Evolutionary conservation across 2,113 vertebrate genomes (phyloP), one percentile per base, ranked within the genome.

Genomic region (Scomber scombrus): DNA sequence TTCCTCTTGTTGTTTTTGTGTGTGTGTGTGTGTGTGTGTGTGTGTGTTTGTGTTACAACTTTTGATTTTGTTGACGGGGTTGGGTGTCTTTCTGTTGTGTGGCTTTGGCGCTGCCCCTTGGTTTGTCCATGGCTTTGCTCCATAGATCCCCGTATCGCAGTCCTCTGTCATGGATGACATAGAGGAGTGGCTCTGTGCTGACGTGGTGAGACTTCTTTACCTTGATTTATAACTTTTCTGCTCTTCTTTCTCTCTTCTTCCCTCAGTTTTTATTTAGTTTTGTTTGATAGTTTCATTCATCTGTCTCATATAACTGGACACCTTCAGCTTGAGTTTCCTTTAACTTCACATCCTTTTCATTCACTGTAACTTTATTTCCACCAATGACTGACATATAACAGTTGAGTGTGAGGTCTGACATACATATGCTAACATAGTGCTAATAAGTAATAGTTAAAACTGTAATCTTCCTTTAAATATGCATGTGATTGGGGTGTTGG

Each of bases 131-230:
- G 93, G 96, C 96, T 93, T 95, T 96, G 94, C 94, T 95, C 94
- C 94, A 90, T 97, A 99, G 98, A 98, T 99, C 94, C 98, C 98
- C 45, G 97, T 99, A 92, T 95, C 95, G 91, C 97, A 97, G 96
- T 96, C 97, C 95, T 97, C 97, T 95, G 96, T 98, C 95, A 98
- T 99, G 97, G 97, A 99, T 96, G 97, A 99, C 96, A 97, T 99
- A 95, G 97, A 99, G 96, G 96, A 97, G 92, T 99, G 97, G 97
- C 97, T 99, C 95, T 95, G 97, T 96, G 96, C 96, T 74, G 97
- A 99, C 92, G 95, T 99, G 97, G 97, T 99, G 97, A 98, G 98
- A 97, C 78, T 90, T 88, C 82, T 95, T 96, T 85, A 85, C 80
- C 73, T 96, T 96, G 87, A 92, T 93, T 92, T 94, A 78, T 65